Evolutionary conservation across 1,140 invertebrate genomes (phyloP).

Genomic region (Neodiprion lecontei): DNA sequence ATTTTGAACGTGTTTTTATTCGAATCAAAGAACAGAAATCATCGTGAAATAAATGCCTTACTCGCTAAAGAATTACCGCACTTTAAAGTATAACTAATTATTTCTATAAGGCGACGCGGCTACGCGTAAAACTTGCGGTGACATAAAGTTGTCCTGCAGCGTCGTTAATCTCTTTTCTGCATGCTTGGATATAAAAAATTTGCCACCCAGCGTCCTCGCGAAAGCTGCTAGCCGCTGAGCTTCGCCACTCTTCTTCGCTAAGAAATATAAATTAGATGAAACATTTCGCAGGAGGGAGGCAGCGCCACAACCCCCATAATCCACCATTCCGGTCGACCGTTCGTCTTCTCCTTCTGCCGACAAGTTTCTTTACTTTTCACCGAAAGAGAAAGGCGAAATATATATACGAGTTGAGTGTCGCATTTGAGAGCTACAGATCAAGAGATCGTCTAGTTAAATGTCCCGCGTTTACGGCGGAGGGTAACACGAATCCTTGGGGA

Average conservation of each 20-base stretch:
- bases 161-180: too few species aligned
- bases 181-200: background rate
- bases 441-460: conserved; percentile 1
- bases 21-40: too few species aligned
- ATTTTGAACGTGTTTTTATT: too few species aligned
- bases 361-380: background rate
- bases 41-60: too few species aligned
- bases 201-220: background rate
- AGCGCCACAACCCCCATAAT: background rate
- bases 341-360: background rate
- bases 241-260: background rate
- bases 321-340: background rate
- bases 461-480: background rate
- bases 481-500: conserved; percentile 52
- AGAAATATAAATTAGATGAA: conserved; percentile 6
- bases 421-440: background rate
- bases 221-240: background rate
- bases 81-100: too few species aligned
- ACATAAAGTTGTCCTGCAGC: too few species aligned
- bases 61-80: too few species aligned
- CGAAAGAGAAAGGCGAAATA: background rate
- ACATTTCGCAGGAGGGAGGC: background rate
- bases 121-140: too few species aligned
- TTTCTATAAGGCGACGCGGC: too few species aligned
- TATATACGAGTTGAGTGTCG: background rate